A percentile compares a stretch with the other conserved stretches of the same genome.
Evolutionary conservation across 2,888 invertebrate genomes (phyloP).

Genomic region (Cataglyphis cursor): DNA sequence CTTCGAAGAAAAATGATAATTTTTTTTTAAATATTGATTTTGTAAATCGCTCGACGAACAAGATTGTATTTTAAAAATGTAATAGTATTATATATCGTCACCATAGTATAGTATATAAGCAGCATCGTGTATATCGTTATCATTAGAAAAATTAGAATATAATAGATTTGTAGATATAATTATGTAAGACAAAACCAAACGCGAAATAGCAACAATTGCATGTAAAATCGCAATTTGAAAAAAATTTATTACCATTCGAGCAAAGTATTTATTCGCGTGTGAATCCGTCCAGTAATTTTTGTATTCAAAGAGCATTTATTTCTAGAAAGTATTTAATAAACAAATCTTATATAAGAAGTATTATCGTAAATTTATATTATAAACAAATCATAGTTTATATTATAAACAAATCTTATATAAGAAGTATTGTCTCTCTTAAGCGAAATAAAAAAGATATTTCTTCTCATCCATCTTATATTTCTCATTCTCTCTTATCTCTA

Average conservation of each 20-base stretch:
- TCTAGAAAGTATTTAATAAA: slow-evolving; percentile 19
- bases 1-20: not conserved
- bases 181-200: slow-evolving; percentile 2
- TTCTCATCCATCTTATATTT: not conserved
- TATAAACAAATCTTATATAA: not conserved
- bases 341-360: not conserved
- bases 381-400: too few species aligned
- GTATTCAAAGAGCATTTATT: slow-evolving; percentile 31
- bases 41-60: not conserved
- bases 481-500: not conserved
- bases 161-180: slow-evolving; percentile 1
- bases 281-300: slow-evolving; percentile 49
- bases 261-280: slow-evolving; percentile 7
- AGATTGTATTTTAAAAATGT: slow-evolving; percentile 10
- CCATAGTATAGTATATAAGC: slow-evolving; percentile 13
- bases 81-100: slow-evolving; percentile 17
- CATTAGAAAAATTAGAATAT: slow-evolving; percentile 2
- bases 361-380: too few species aligned
- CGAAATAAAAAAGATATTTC: not conserved
- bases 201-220: slow-evolving; percentile 21
- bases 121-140: slow-evolving; percentile 21
- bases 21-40: not conserved
- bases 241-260: not conserved
- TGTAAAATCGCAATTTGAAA: not conserved
- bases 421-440: slow-evolving; percentile 20